These are phyloP conservation scores for Drosophila pruinosa DNA, from an alignment of 1,140 invertebrate genomes.

Conservation along the genomic window DNA sequence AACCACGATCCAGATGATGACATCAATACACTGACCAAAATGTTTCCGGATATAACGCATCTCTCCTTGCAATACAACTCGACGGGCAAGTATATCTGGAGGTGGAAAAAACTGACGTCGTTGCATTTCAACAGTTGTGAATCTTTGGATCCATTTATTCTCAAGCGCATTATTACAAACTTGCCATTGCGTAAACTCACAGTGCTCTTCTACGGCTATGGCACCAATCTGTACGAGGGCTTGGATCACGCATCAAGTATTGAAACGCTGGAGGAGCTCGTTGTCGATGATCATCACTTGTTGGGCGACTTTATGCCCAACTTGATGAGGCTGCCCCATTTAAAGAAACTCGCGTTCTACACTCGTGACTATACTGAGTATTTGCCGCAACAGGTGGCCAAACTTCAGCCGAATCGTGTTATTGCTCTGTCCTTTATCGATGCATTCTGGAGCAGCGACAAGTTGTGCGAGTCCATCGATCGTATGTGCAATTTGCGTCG, in stretches of 20 bases:
- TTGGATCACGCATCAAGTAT: slow-evolving; percentile 18
- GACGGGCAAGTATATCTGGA: slow-evolving; percentile 44
- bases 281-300: slow-evolving; percentile 61
- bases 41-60: slow-evolving; percentile 41
- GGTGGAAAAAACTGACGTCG: slow-evolving; percentile 33
- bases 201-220: slow-evolving; percentile 54
- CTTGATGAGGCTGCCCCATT: slow-evolving; percentile 29
- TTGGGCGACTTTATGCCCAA: slow-evolving; percentile 31
- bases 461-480: neutral
- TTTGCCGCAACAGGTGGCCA: slow-evolving; percentile 21
- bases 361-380: slow-evolving; percentile 53
- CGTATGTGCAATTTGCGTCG: slow-evolving; percentile 41
- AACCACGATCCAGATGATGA: slow-evolving; percentile 19
- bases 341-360: slow-evolving; percentile 46
- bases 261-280: slow-evolving; percentile 47
- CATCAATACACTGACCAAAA: slow-evolving; percentile 25
- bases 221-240: slow-evolving; percentile 8
- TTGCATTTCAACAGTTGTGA: slow-evolving; percentile 55
- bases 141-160: slow-evolving; percentile 18
- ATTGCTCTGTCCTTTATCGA: slow-evolving; percentile 50
- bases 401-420: slow-evolving; percentile 5
- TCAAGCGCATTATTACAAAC: neutral
- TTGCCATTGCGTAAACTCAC: slow-evolving; percentile 52
- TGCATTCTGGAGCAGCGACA: slow-evolving; percentile 48
- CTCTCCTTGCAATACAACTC: slow-evolving; percentile 34